Base-by-base conservation (phyloP, 2,888 invertebrate species). In the Eristalis intricaria region DNA sequence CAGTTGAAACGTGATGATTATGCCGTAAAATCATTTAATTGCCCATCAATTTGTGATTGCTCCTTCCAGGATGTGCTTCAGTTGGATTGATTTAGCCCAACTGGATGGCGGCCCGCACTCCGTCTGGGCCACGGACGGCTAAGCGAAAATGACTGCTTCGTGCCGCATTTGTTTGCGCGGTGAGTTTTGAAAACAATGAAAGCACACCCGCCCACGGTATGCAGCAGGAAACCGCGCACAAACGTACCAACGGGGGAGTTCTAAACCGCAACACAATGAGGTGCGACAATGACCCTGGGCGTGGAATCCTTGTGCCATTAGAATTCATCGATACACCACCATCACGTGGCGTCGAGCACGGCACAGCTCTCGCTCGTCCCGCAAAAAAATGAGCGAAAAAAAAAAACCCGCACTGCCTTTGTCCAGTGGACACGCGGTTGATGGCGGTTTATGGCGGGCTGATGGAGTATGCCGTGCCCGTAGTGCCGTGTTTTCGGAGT, bases 21-120 rank as follows among this genome's bases (percentile, higher is more conserved):
- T 73, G 87, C 79, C 83, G 79, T 87, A 80, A 84, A 84, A 87
- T 83, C 84, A 84, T 84, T 87, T 87, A 87, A 87, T 87, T 87
- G 87, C 79, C 79, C 75, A 87, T 87, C 84, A 87, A 87, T 84
- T 87, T 75, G 79, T 79, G 79, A 87, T 80, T 71, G 76, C 68
- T 80, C 65, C 79, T 83, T 87, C 60, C 84, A 84, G 79, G 84
- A 71, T 83, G 75, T 73, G 64, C 76, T 50, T 40, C 15, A 66
- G 60, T 75, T 56, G 65, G 65, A 78, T 83, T 65, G 74, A 78
- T 78, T 77, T 50, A 77, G 73, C 29, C 60, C 35, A 60, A 70
- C 61, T 43, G n/a, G n/a, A n/a, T n/a, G 50, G 50, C 50, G 19
- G 19, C 19, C 40, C 65, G 60, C 60, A 43, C 32, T 32, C 5